Conservation (phyloP, 2,797 vertebrate genomes). For the Eurystomus glaucurus region DNA sequence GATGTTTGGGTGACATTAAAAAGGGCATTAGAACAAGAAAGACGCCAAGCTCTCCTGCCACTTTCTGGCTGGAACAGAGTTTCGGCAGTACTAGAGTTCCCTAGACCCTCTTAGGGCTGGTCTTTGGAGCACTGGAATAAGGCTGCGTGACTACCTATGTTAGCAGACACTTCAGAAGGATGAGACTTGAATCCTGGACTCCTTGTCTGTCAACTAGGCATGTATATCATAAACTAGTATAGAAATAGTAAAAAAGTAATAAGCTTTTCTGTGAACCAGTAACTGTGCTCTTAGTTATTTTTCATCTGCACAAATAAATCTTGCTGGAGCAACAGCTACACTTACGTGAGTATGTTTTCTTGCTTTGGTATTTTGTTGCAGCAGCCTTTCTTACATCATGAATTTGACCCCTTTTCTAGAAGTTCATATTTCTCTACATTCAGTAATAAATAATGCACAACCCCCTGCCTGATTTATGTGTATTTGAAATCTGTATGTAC, state of each 20-base stretch:
- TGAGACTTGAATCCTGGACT: background rate
- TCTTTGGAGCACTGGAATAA: background rate
- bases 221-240: background rate
- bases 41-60: background rate
- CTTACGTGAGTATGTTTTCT: fast-evolving
- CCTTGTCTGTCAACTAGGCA: background rate
- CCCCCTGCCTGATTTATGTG: background rate
- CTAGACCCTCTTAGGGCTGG: background rate
- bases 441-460: background rate
- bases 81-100: background rate
- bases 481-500: background rate
- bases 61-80: background rate
- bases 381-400: background rate
- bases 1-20: background rate
- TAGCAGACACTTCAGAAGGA: background rate
- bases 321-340: background rate
- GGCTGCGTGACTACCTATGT: background rate
- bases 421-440: background rate
- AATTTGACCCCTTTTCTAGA: background rate
- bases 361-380: background rate
- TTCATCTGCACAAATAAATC: background rate
- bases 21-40: background rate
- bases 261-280: background rate
- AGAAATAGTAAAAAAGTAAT: background rate
- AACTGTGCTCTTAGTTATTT: background rate